Base-by-base conservation (phyloP, 1,140 invertebrate species). In the Drosophila ogumai region DNA sequence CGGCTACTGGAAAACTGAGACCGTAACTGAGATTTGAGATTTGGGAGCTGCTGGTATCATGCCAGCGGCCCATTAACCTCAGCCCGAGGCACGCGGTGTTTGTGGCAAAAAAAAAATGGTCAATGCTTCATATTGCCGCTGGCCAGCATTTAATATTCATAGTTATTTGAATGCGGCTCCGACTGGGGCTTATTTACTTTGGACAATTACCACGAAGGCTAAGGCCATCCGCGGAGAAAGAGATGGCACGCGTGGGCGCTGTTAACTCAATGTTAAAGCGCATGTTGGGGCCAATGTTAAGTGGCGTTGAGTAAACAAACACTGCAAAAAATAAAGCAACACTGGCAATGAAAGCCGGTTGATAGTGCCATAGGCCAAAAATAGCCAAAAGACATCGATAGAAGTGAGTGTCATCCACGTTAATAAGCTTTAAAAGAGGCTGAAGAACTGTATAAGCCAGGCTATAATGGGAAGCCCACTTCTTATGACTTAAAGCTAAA, bases 221-320 rank as follows among this genome's bases (percentile, higher is more conserved):
- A 86, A 82, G 82, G 82, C 78, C 82, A 52, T 32, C 25, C 13
- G 40, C 57, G 34, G 66, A 43, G 55, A 65, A 61, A 38, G 52
- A 43, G 72, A 25, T 34, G 40, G 46, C 56, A 43, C 46, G 74
- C 38, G 84, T 90, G 81, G 85, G 84, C 73, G 67, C 76, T 82
- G 72, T 64, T 77, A 88, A 88, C 64, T 80, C 84, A 88, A 87
- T 87, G 82, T 79, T 87, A 76, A 82, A 52, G 68, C 65, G 34
- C 47, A 72, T 50, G 78, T 64, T 68, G 50, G 63, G 60, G 64
- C 57, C 72, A 77, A 88, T 88, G 68, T 80, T 84, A 87, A 86
- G 54, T 79, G 46, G 36, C 28, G 15, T 17, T 65, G 15, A 61
- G 19, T 44, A 44, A 52, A 57, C 34, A 86, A 59, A 75, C 67